phyloP scores from a whole-genome alignment of 2,797 vertebrate species.

The Protosalanx chinensis region DNA sequence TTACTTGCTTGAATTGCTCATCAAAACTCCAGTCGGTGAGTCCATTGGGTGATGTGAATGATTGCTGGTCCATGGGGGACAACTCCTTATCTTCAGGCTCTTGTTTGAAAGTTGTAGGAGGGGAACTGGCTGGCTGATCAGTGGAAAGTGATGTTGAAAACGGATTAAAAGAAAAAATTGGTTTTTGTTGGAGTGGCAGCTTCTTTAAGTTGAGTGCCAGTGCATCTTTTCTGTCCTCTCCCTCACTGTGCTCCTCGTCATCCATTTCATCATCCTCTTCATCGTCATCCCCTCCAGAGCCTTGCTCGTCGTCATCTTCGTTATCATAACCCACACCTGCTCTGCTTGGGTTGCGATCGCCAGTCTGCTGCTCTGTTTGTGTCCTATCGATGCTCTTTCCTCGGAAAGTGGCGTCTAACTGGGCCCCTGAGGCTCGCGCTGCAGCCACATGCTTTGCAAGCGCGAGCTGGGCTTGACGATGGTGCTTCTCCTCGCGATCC shows the following conservation, averaged over 20 bases:
- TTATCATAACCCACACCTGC: conserved; percentile 54
- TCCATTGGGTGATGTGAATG: conserved; percentile 68
- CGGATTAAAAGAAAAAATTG: conserved; percentile 51
- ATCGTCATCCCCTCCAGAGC: conserved; percentile 66
- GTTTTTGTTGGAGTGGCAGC: conserved; percentile 56
- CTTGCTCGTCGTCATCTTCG: conserved; percentile 51
- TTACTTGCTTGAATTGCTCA: conserved; percentile 84
- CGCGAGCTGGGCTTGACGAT: conserved; percentile 82
- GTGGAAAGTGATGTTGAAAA: conserved; percentile 49
- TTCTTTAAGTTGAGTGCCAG: conserved; percentile 59
- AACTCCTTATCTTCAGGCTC: conserved; percentile 79
- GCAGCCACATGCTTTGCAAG: conserved; percentile 81
- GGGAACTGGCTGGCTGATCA: conserved; percentile 49
- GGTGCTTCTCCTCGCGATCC: conserved; percentile 83
- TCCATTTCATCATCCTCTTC: conserved; percentile 59
- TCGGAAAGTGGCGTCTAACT: conserved; percentile 53
- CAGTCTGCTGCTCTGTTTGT: conserved; percentile 62
- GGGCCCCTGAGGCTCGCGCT: conserved; percentile 68
- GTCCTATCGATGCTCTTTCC: conserved; percentile 60
- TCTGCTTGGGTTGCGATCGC: conserved; percentile 59
- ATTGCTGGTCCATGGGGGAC: conserved; percentile 62
- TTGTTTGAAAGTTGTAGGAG: conserved; percentile 60
- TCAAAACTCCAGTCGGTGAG: conserved; percentile 81
- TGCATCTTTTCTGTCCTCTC: conserved; percentile 70
- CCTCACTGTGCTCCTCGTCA: conserved; percentile 71